Percentiles rank a stretch among this genome's conserved stretches.
These are phyloP conservation scores for Dynastes grantii DNA, from an alignment of 2,888 invertebrate species.

Conservation along the genomic window DNA sequence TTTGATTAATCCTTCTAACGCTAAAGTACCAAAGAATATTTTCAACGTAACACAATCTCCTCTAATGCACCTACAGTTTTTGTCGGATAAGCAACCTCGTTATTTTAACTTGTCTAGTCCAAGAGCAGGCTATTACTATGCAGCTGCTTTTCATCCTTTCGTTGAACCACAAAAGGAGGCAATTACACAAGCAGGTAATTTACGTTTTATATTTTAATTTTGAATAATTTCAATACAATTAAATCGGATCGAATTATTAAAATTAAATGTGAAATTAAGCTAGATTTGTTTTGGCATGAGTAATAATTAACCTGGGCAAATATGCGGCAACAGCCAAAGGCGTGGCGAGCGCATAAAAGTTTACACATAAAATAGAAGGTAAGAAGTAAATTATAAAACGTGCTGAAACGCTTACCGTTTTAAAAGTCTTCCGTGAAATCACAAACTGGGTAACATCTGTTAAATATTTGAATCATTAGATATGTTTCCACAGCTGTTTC, in stretches of 20 bases:
- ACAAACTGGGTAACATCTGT: no score
- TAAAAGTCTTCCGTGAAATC: no score
- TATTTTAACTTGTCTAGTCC: constrained; percentile 78
- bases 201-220: background rate
- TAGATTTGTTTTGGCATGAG: no score
- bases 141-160: constrained; percentile 84
- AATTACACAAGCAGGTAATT: constrained; percentile 83
- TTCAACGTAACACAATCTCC: constrained; percentile 67
- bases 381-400: no score
- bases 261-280: background rate
- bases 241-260: background rate
- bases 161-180: constrained; percentile 81
- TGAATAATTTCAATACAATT: background rate
- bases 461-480: no score
- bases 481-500: no score
- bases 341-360: no score
- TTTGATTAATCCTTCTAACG: constrained; percentile 86
- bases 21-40: constrained; percentile 76
- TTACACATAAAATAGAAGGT: no score
- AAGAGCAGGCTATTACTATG: constrained; percentile 85
- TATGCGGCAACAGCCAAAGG: no score
- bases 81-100: constrained; percentile 76
- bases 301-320: no score
- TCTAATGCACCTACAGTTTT: constrained; percentile 75
- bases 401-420: no score